Base-by-base conservation (phyloP, 2,888 invertebrate species). In the Fissipunctia ypsillon region DNA sequence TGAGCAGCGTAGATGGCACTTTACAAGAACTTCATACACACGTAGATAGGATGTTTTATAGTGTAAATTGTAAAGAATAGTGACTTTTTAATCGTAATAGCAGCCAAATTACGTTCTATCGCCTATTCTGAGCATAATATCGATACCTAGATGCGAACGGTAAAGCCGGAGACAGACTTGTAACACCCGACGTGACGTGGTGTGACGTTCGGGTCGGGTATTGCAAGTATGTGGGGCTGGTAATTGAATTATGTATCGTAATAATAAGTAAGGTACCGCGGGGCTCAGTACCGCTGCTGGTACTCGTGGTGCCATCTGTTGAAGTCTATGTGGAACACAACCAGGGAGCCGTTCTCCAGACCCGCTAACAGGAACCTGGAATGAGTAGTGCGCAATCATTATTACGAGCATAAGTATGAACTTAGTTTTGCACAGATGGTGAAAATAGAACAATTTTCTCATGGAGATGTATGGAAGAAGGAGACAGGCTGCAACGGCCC, bases 321-420 rank as follows among this genome's bases (percentile, higher is more conserved):
- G 97, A 99, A 99, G 96, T 99, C 99, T 94, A 99, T 99, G 97
- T 99, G 99, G 97, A 99, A 99, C 89, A 99, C 99, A 80, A 99
- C 99, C 87, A 99, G 98, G 69, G 99, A 99, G 69, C 99, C 99
- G 87, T 99, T 99, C 74, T 99, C 99, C 74, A 99, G 97, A 70
- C 99, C 99, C 88, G 99, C 99, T 90, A 99, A 96, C 87, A 99
- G 97, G 97, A 99, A 99, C 94, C 99, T 99, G 95, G n/a, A 86
- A 83, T 41, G 9, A 77, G 48, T 12, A 31, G 16, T 22, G 16
- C 19, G 35, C 3, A 25, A 19, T 41, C 0, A 35, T 57, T 57
- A 75, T 28, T 38, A 52, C 0, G 7, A 19, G 31, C 6, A 57
- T n/a, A 25, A 9, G 22, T 56, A 38, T 5, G 14, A 25, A 25